phyloP scores from a whole-genome alignment of 2,888 invertebrate genomes.

The Chymomyza procnemis region DNA sequence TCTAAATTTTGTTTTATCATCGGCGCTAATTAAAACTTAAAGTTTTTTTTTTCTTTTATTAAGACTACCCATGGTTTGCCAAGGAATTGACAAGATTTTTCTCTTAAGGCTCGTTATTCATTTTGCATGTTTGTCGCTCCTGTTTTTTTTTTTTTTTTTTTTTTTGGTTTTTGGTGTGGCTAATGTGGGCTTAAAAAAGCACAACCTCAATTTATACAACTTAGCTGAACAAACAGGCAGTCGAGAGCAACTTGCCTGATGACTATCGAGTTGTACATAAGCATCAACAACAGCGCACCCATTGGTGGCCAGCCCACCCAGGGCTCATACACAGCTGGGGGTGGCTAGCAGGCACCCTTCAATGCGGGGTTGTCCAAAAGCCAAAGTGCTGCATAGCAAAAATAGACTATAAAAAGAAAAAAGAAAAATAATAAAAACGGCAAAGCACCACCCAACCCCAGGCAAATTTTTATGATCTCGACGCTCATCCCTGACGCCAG shows the following conservation, averaged over 20 bases:
- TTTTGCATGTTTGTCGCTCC: constrained; percentile 27
- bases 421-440: not conserved
- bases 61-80: constrained; percentile 21
- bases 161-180: constrained; percentile 13
- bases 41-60: constrained; percentile 18
- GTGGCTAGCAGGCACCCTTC: constrained; percentile 5
- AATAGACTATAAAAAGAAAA: not conserved
- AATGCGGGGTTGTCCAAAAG: constrained; percentile 40
- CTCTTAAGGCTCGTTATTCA: constrained; percentile 27
- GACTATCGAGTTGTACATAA: constrained; percentile 50
- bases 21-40: constrained; percentile 46
- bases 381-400: constrained; percentile 36
- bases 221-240: constrained; percentile 38
- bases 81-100: constrained; percentile 27
- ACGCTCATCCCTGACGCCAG: not conserved
- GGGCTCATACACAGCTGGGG: constrained; percentile 51
- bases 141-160: constrained; percentile 16
- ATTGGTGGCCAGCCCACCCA: constrained; percentile 44
- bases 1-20: not conserved
- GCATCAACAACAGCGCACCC: constrained; percentile 32
- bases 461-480: constrained; percentile 40
- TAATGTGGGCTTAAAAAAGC: constrained; percentile 22
- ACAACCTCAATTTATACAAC: constrained; percentile 40
- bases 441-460: constrained; percentile 7
- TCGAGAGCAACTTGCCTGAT: constrained; percentile 1